Percentiles rank a stretch among this genome's conserved stretches.
phyloP scores from a whole-genome alignment of 2,113 vertebrate genomes.

The Spea bombifrons region DNA sequence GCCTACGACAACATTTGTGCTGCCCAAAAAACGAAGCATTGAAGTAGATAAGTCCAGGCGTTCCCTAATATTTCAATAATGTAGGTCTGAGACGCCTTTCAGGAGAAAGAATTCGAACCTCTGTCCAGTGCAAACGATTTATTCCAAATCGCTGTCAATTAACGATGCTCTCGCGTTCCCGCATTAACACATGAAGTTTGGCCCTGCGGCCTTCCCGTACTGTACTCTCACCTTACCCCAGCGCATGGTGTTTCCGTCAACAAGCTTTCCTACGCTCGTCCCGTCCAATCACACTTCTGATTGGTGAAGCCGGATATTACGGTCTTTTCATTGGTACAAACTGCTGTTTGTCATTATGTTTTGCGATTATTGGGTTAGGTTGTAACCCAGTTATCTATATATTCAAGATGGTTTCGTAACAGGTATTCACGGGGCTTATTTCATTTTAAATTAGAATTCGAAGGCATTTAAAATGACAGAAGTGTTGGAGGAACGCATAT shows the following conservation, averaged over 20 bases:
- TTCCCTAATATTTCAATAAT: too few relatives aligned
- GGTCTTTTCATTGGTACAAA: neutral
- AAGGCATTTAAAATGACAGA: too few relatives aligned
- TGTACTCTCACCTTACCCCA: neutral
- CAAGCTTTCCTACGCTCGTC: neutral
- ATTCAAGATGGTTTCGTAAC: slow-evolving; percentile 26
- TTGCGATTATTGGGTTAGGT: slow-evolving; percentile 1
- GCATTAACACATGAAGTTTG: neutral
- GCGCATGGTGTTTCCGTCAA: slow-evolving; percentile 11
- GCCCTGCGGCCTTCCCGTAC: slow-evolving; percentile 6
- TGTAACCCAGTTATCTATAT: neutral
- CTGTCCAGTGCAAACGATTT: neutral
- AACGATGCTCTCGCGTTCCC: too few relatives aligned
- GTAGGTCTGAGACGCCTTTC: neutral
- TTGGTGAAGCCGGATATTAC: neutral
- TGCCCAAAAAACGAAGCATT: too few relatives aligned
- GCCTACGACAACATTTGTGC: too few relatives aligned
- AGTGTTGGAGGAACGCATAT: too few relatives aligned
- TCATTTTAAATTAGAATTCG: too few relatives aligned
- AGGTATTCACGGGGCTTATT: neutral
- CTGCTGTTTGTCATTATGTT: neutral
- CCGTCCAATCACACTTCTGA: neutral
- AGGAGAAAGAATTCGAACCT: neutral
- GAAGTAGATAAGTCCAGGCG: too few relatives aligned
- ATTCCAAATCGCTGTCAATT: too few relatives aligned